Evolutionary conservation across 1,140 invertebrate species (phyloP).

Genomic region (Hyposmocoma kahamanoa): DNA sequence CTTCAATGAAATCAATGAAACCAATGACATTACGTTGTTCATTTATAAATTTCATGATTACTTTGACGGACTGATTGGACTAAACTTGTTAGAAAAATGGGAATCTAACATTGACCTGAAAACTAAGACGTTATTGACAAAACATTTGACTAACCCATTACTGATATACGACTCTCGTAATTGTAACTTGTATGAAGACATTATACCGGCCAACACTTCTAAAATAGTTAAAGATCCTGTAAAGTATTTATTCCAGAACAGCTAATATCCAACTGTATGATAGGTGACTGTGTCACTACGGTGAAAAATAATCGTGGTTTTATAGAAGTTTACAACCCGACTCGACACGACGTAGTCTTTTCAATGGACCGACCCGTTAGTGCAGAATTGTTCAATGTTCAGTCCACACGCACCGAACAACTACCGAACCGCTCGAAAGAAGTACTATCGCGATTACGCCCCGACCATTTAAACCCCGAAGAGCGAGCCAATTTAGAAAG

Average conservation of each 20-base stretch:
- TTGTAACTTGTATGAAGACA: background rate
- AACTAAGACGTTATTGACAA: background rate
- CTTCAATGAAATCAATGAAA: background rate
- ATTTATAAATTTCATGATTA: constrained; percentile 6
- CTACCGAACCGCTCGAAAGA: background rate
- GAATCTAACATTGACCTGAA: constrained; percentile 2
- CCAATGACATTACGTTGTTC: background rate
- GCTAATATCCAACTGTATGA: background rate
- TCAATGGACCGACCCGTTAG: background rate
- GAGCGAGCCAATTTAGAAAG: background rate
- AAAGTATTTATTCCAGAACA: background rate
- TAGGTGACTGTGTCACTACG: background rate
- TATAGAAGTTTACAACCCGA: background rate
- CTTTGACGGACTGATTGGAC: constrained; percentile 2
- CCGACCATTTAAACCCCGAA: background rate
- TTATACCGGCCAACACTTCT: background rate
- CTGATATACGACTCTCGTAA: constrained; percentile 1
- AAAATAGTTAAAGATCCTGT: background rate
- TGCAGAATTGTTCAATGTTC: background rate
- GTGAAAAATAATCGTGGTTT: background rate
- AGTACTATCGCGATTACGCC: background rate
- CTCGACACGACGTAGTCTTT: background rate
- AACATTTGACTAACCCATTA: background rate
- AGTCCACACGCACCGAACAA: background rate
- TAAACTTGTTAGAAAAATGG: background rate